phyloP scores from a whole-genome alignment of 2,888 invertebrate species.

The Erpobdella octoculata region DNA sequence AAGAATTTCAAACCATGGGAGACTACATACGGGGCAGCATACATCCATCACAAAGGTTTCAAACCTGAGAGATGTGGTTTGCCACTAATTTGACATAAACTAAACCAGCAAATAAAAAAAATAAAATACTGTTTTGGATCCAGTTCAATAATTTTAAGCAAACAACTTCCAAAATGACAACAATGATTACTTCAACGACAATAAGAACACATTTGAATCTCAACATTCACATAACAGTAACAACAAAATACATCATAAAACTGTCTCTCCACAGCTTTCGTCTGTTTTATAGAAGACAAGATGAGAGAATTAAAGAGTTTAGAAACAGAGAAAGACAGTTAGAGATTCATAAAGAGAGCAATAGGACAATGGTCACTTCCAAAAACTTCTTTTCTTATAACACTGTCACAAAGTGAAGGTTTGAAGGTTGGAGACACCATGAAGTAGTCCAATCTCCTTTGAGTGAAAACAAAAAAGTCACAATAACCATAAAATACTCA shows the following conservation, averaged over 20 bases:
- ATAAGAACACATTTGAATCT: too few species aligned
- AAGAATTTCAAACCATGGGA: not conserved
- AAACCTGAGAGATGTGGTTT: too few species aligned
- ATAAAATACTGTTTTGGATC: too few species aligned
- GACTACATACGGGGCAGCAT: not conserved
- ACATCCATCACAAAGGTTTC: not conserved
- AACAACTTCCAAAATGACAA: too few species aligned
- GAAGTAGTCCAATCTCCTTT: constrained; percentile 94
- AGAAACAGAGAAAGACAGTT: not conserved
- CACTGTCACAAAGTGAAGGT: constrained; percentile 70
- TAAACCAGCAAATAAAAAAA: too few species aligned
- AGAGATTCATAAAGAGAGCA: constrained; percentile 48
- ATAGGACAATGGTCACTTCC: constrained; percentile 97
- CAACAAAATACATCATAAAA: too few species aligned
- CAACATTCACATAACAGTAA: too few species aligned
- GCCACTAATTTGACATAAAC: too few species aligned
- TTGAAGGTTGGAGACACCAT: constrained; percentile 73
- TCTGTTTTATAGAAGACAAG: not conserved
- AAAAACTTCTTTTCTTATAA: constrained; percentile 70
- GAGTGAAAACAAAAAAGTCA: constrained; percentile 40
- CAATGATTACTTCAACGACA: too few species aligned
- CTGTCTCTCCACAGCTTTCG: too few species aligned
- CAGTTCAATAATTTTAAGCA: too few species aligned
- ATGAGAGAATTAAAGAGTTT: not conserved
- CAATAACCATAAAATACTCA: too few species aligned